A percentile compares a stretch with the other conserved stretches of the same genome.
Conservation (phyloP, 2,797 vertebrate genomes). For the Heteromormyrus szaboi region DNA sequence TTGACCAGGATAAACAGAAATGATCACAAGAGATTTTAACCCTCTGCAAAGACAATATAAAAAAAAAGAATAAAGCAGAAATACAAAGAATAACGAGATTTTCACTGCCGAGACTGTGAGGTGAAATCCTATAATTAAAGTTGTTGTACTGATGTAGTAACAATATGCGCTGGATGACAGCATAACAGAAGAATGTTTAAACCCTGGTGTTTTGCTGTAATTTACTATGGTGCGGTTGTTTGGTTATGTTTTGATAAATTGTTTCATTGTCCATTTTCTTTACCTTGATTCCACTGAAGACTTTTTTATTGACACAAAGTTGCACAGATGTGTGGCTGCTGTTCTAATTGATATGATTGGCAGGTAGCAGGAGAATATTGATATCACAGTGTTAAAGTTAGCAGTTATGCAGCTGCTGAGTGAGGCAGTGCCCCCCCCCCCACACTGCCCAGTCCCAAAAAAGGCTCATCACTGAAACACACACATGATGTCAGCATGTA, state of each 20-base stretch:
- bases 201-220: not conserved
- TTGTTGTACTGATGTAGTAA: not conserved
- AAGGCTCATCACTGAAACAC: not conserved
- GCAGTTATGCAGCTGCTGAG: constrained; percentile 2
- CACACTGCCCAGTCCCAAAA: not conserved
- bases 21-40: not conserved
- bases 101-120: not conserved
- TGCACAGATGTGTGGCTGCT: not conserved
- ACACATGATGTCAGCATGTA: not conserved
- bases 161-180: not conserved
- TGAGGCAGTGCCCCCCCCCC: not conserved
- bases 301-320: not conserved
- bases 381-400: constrained; percentile 11
- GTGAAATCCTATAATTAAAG: not conserved
- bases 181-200: not conserved
- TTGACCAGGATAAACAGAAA: not conserved
- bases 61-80: not conserved
- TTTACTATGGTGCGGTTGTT: not conserved
- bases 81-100: not conserved
- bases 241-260: no score
- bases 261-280: not conserved
- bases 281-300: not conserved
- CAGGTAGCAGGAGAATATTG: not conserved
- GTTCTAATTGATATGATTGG: not conserved
- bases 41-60: not conserved